Percentiles rank a stretch among this genome's conserved stretches.
phyloP scores from a whole-genome alignment of 92 coral and sea anemone species.

The Palythoa caribaeorum region DNA sequence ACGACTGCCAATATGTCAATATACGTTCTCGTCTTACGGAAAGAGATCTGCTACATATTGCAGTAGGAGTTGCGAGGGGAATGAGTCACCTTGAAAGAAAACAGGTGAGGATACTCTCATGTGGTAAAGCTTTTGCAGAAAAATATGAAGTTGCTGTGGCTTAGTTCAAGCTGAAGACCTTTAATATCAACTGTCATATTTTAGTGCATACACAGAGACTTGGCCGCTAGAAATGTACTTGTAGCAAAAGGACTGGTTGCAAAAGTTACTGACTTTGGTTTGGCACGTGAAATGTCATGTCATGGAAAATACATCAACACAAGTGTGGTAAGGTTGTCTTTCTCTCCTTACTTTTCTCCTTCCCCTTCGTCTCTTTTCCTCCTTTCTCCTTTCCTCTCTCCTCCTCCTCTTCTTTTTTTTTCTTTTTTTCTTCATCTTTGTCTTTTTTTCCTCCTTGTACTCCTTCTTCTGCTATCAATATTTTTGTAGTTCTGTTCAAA shows the following conservation, averaged over 20 bases:
- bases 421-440: not conserved
- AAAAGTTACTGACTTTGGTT: slow-evolving; percentile 91
- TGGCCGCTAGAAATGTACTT: slow-evolving; percentile 88
- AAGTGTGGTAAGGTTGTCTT: slow-evolving; percentile 63
- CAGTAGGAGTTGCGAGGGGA: slow-evolving; percentile 79
- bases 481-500: too few species aligned
- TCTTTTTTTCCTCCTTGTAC: not conserved
- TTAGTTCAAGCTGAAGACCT: too few species aligned
- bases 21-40: slow-evolving; percentile 82
- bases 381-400: not conserved
- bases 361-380: not conserved
- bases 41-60: slow-evolving; percentile 81
- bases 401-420: not conserved
- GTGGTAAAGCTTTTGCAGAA: not conserved
- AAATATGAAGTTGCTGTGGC: not conserved
- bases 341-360: not conserved
- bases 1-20: slow-evolving; percentile 61
- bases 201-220: slow-evolving; percentile 88
- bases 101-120: slow-evolving; percentile 40
- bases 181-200: not conserved
- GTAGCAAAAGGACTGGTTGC: slow-evolving; percentile 77
- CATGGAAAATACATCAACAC: slow-evolving; percentile 77
- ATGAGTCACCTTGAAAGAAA: slow-evolving; percentile 80
- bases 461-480: not conserved
- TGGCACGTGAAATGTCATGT: slow-evolving; percentile 79